phyloP scores from a whole-genome alignment of 2,113 vertebrate species.

The Vimba vimba region DNA sequence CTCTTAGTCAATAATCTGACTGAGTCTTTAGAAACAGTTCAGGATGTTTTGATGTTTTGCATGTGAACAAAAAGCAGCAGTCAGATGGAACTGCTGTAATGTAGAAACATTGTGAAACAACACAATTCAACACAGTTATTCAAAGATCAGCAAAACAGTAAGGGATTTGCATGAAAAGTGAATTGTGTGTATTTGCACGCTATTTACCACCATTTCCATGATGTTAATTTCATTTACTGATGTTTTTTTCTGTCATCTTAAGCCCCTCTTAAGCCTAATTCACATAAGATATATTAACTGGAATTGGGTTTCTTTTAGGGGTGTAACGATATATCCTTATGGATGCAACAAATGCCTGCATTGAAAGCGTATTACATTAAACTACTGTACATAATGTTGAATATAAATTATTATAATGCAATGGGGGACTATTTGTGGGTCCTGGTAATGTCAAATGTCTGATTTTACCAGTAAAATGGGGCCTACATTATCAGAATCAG shows the following conservation, averaged over 20 bases:
- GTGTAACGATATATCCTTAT: too few relatives aligned
- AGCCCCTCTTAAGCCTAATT: not conserved
- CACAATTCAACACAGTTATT: constrained; percentile 1
- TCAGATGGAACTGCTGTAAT: constrained; percentile 11
- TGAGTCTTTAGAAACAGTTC: not conserved
- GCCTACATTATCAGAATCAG: too few relatives aligned
- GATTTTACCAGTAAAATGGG: too few relatives aligned
- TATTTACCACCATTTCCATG: not conserved
- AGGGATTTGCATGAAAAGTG: not conserved
- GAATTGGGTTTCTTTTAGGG: not conserved
- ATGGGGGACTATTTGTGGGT: too few relatives aligned
- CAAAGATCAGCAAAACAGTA: not conserved
- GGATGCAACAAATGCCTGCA: too few relatives aligned
- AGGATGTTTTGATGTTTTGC: constrained; percentile 38
- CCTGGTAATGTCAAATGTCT: too few relatives aligned
- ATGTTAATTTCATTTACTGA: not conserved
- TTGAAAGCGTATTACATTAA: too few relatives aligned
- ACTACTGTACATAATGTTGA: too few relatives aligned
- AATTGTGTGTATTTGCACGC: not conserved
- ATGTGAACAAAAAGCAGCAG: constrained; percentile 8
- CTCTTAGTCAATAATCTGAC: constrained; percentile 17
- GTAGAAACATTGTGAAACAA: not conserved
- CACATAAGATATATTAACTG: not conserved
- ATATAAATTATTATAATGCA: too few relatives aligned
- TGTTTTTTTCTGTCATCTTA: not conserved